Base-by-base conservation (phyloP, 2,797 vertebrate genomes). In the Pipistrellus kuhlii region DNA sequence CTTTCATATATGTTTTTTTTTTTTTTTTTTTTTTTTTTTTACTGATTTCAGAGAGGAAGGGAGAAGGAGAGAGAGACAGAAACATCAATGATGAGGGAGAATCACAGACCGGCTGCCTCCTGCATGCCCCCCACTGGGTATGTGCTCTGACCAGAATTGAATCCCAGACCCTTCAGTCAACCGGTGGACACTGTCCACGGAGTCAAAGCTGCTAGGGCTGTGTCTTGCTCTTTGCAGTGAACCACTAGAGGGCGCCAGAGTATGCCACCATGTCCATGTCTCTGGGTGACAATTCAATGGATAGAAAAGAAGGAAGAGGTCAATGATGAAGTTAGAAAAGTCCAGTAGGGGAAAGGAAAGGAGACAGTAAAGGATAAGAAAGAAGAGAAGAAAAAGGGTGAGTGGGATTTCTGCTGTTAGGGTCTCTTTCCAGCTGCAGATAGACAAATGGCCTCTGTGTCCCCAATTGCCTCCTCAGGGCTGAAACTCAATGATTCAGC, bases 211-310 rank as follows among this genome's bases (percentile, higher is more conserved):
- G 25, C 11, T 59, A 59, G 25, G 57, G 57, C 57, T 59, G 11
- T 27, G 25, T 38, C 68, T 85, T 94, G 85, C 48, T 59, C 11
- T 82, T 91, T 76, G 48, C 76, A 90, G 30, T 1, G 2, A 30
- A 59, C 91, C 96, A 95, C 93, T 21, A 95, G 96, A 69, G 95
- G 96, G 95, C 27, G 13, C 76, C 68, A 88, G 1, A 78, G 80
- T 3, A 55, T 4, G 38, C 27, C 44, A 41, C 41, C 4, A 5
- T 0, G 15, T 57, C 32, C 41, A 5, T 0, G 12, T 64, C 32
- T 35, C 51, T 35, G 32, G 41, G 20, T 51, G 23, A 14, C 44
- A 44, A 25, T 41, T 48, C 5, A 23, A 0, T 9, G 66, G 66
- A 95, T 46, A 55, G 59, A 92, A 85, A 83, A 86, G 66, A 51